These are phyloP conservation scores for Hippopotamus amphibius DNA, from an alignment of 2,113 vertebrate species.

Conservation along the genomic window DNA sequence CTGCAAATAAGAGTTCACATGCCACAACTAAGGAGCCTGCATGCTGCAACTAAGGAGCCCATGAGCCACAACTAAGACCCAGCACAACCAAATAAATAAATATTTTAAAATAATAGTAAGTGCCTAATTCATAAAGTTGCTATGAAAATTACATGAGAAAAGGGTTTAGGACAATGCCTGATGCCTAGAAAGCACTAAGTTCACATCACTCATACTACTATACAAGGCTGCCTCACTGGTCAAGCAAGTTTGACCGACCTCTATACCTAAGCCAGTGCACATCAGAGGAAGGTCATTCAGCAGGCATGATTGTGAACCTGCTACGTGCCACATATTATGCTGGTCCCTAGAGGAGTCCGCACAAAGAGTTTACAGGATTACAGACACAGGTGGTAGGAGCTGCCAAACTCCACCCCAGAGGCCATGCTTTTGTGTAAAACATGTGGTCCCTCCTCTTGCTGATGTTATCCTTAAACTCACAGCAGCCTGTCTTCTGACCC, in stretches of 20 bases:
- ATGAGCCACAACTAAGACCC: too few species aligned
- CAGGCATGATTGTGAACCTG: not conserved
- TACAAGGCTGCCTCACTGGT: not conserved
- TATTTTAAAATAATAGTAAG: not conserved
- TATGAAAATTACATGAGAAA: not conserved
- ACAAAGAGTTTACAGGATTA: not conserved
- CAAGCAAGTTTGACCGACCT: not conserved
- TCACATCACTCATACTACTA: not conserved
- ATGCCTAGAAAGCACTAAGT: not conserved
- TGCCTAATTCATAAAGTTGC: not conserved
- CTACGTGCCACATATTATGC: not conserved
- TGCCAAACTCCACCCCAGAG: not conserved
- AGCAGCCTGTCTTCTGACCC: not conserved
- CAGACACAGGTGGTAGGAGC: not conserved
- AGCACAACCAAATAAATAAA: too few species aligned
- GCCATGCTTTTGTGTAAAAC: not conserved
- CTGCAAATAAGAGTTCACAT: too few species aligned
- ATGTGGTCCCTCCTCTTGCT: not conserved
- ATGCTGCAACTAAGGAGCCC: too few species aligned
- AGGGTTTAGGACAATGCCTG: not conserved
- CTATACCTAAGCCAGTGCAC: not conserved
- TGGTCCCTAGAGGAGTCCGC: not conserved
- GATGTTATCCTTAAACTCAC: not conserved
- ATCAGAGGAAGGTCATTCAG: not conserved
- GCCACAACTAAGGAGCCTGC: too few species aligned